phyloP scores from a whole-genome alignment of 2,888 invertebrate species.

The Ditylenchus weischeri region DNA sequence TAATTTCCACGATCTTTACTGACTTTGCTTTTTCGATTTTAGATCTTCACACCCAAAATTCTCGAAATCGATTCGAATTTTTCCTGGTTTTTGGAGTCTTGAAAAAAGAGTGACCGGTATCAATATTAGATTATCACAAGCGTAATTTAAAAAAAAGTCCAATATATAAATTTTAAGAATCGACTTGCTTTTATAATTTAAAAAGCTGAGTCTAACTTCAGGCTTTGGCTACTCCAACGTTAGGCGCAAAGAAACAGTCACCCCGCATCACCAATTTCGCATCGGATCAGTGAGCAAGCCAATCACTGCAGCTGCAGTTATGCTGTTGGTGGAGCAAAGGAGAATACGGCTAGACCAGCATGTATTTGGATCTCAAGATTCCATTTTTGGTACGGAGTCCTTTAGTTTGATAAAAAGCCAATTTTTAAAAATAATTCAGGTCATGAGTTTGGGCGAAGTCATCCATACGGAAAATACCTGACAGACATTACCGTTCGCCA shows the following conservation, averaged over 20 bases:
- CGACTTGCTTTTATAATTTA: not conserved
- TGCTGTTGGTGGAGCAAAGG: slow-evolving; percentile 52
- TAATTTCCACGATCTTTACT: no score
- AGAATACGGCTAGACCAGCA: slow-evolving; percentile 46
- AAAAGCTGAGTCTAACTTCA: slow-evolving; percentile 12
- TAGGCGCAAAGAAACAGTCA: slow-evolving; percentile 46
- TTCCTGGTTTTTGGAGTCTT: no score
- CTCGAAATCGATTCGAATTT: no score
- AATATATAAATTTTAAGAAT: not conserved
- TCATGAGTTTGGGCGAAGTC: slow-evolving; percentile 46
- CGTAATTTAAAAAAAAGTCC: no score
- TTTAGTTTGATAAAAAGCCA: no score
- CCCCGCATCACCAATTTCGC: slow-evolving; percentile 55
- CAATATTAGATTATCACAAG: not conserved
- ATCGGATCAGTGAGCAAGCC: slow-evolving; percentile 57
- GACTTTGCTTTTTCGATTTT: no score
- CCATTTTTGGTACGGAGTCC: slow-evolving; percentile 39
- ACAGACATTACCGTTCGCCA: slow-evolving; percentile 53
- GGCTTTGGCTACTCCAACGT: slow-evolving; percentile 56
- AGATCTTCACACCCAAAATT: no score
- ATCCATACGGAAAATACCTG: slow-evolving; percentile 48
- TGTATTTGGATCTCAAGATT: slow-evolving; percentile 44
- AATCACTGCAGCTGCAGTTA: slow-evolving; percentile 54
- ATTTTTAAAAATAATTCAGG: slow-evolving; percentile 19
- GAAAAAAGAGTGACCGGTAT: no score